Evolutionary conservation across 1,140 invertebrate genomes (phyloP), one percentile per base, ranked within the genome.

Genomic region (Medauroidea extradentata): DNA sequence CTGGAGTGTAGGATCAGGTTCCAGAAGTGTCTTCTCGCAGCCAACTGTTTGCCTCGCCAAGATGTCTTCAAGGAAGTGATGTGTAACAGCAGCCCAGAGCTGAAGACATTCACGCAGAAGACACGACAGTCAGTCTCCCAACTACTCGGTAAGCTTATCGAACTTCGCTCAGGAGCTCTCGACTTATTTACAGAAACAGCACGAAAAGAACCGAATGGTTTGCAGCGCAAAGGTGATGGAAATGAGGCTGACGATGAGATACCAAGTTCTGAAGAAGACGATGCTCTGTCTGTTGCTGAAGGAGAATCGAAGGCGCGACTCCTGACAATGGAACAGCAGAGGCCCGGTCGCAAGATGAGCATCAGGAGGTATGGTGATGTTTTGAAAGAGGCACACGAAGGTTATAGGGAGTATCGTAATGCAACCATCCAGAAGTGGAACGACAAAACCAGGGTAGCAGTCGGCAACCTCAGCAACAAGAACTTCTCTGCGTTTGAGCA

Each of bases 361-460:
- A 64, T 83, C 16, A 72, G 74, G 42, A 82, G 88, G 23, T 88
- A 84, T 72, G 84, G 85, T 62, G 75, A 75, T 51, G 72, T 84
- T 53, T 71, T 95, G 16, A 67, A 78, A 16, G 78, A 81, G 57
- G 76, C 79, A 54, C 85, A 91, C 69, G 75, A 84, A 65, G 73
- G 75, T 2, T 91, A 91, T 61, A 76, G 73, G 60, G 68, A 80
- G n/a, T 93, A 87, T 64, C 83, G 92, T 75, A 86, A 93, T 72
- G 70, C 80, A 27, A 83, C 85, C 38, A 86, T 96, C 60, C 85
- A 94, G 65, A 94, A 94, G 73, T 98, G 94, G 94, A 89, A 94
- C 75, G 90, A 95, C 57, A 94, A 93, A 72, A 96, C 92, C 0
- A 80, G 85, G 63, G 69, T 91, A 16, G 79, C 85, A 2, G 81